A percentile compares a stretch with the other conserved stretches of the same genome.
These are phyloP conservation scores for Istiophorus platypterus DNA, from an alignment of 2,113 vertebrate genomes.

Conservation along the genomic window DNA sequence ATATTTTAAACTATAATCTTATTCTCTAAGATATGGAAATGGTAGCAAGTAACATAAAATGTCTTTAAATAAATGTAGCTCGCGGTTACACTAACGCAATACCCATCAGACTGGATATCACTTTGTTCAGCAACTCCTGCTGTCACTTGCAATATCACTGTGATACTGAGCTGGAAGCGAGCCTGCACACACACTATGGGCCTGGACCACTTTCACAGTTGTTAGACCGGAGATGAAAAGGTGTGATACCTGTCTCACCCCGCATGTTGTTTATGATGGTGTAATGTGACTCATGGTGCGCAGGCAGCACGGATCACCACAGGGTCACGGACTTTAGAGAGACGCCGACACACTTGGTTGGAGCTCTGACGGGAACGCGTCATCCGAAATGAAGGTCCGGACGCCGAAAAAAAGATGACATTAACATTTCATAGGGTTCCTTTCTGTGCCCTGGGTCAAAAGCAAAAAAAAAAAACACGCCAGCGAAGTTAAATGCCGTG, in stretches of 20 bases:
- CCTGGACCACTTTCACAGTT: background rate
- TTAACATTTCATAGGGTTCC: conserved; percentile 49
- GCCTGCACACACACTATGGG: background rate
- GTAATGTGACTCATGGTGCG: conserved; percentile 23
- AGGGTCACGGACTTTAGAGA: conserved; percentile 51
- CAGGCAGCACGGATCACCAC: conserved; percentile 25
- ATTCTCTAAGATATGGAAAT: background rate
- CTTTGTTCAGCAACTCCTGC: background rate
- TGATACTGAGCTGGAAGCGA: background rate
- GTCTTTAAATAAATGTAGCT: background rate
- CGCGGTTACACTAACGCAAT: background rate
- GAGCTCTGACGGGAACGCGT: conserved; percentile 54
- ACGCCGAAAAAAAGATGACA: conserved; percentile 34
- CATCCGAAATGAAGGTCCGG: conserved; percentile 16
- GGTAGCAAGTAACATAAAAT: background rate
- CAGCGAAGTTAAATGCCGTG: conserved; percentile 45
- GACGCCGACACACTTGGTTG: conserved; percentile 45
- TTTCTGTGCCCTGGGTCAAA: conserved; percentile 31
- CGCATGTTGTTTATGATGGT: conserved; percentile 6
- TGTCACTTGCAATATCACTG: background rate
- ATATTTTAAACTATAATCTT: too few relatives aligned
- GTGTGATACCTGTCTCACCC: conserved; percentile 1
- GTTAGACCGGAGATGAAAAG: background rate
- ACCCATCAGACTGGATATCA: background rate
- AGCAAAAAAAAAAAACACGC: conserved; percentile 34